Base-by-base conservation (phyloP, 2,888 invertebrate genomes). In the Fissipunctia ypsillon region DNA sequence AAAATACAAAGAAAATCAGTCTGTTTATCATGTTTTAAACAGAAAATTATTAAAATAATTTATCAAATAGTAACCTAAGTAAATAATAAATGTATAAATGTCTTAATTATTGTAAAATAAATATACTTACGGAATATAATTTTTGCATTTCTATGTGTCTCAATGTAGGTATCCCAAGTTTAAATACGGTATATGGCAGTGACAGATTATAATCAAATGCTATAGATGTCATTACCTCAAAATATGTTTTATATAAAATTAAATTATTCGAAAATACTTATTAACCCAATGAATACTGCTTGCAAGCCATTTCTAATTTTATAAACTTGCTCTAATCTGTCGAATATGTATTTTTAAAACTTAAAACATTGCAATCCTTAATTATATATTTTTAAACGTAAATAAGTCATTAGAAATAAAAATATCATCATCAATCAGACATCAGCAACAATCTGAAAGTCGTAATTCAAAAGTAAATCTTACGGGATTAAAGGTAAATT, bases 401-500 rank as follows among this genome's bases (percentile, higher is more conserved):
- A 54, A 41, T 41, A 72, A 57, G 16, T 73, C 16, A 59, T 43
- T 78, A 74, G 22, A 74, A 60, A 64, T 48, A 52, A 76, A 80
- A 77, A 72, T 81, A 68, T 77, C 22, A 16, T 65, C 72, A 73
- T 81, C 2, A 60, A 70, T 84, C 78, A 71, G 80, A 75, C 74
- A 73, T 74, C 71, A 59, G 69, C 69, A 79, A 75, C 60, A 67
- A 65, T 75, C 68, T 66, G 64, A 73, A 71, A 69, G 56, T 72
- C 71, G 81, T 73, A 69, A 76, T 80, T 78, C 66, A 64, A 86
- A 79, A 78, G 19, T 85, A 72, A 86, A 85, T 78, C 69, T 75
- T 87, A 84, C 77, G 83, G 73, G 76, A 78, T 85, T 85, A 81
- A 60, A 67, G 69, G 80, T 87, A 85, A 78, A 75, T 70, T 82